Base-by-base conservation (phyloP, 2,888 invertebrate species). In the Diaprepes abbreviatus region DNA sequence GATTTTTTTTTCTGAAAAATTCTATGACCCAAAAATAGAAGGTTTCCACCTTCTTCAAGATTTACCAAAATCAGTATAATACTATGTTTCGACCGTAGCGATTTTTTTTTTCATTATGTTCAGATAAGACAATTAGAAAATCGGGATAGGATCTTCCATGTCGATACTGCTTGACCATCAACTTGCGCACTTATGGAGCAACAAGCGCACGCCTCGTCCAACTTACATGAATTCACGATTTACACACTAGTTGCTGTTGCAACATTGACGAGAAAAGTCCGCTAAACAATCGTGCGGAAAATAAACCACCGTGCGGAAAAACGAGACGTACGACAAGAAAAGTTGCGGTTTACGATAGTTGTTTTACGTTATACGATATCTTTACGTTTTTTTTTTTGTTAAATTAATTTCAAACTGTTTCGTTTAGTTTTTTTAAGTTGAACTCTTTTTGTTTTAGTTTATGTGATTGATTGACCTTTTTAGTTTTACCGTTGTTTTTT, bases 191-290 rank as follows among this genome's bases (percentile, higher is more conserved):
- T 50, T 35, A 48, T 73, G 73, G 75, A 74, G 74, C 73, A 75
- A 75, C 64, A 50, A 71, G 43, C 71, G 31, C 16, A 45, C 45
- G 57, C 66, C 72, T 40, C 58, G 50, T 33, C 68, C 62, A 45
- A 65, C 70, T 70, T 67, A 59, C 59, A 57, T 38, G 69, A 62
- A 70, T 72, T 73, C 72, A 74, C 76, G 72, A 69, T 77, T 75
- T 74, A 75, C 76, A 77, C 78, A 80, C 80, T 75, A 80, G 80
- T 80, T 80, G 80, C 79, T 79, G 73, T 66, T 74, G 77, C 74
- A 77, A 77, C 78, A 75, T 74, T 60, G 71, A 36, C 69, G 74
- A 71, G 73, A 64, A 64, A 72, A 72, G 65, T 55, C 17, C 57
- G 63, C 28, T 21, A 21, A 57, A 55, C 33, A 10, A 3, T 10